These are phyloP conservation scores for Lutjanus argentimaculatus DNA, from an alignment of 2,797 vertebrate genomes.

Conservation along the genomic window DNA sequence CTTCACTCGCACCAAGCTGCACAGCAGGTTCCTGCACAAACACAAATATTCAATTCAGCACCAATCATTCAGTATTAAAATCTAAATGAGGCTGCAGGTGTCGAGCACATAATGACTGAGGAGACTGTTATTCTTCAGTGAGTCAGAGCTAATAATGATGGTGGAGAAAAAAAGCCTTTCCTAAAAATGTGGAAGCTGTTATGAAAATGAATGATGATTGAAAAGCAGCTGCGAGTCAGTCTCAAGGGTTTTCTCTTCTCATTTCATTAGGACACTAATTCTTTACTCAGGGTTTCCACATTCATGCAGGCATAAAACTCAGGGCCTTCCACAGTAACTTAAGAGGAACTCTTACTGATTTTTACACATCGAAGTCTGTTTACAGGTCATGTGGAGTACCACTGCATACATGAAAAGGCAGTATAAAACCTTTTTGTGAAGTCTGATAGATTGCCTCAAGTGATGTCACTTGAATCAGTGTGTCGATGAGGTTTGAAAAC, in stretches of 20 bases:
- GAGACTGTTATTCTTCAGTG: slow-evolving; percentile 26
- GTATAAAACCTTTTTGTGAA: background rate
- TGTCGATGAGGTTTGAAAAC: background rate
- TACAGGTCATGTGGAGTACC: background rate
- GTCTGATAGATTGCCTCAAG: background rate
- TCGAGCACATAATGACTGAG: slow-evolving; percentile 11
- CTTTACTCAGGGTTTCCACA: slow-evolving; percentile 23
- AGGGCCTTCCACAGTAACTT: background rate
- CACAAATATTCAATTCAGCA: slow-evolving; percentile 33
- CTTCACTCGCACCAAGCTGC: slow-evolving; percentile 96
- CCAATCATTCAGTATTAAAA: slow-evolving; percentile 10
- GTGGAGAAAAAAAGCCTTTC: background rate
- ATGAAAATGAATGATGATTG: slow-evolving; percentile 7
- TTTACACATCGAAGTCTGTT: background rate
- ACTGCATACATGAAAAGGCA: background rate
- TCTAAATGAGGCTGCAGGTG: slow-evolving; percentile 26
- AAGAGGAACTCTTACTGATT: background rate
- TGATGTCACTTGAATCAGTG: background rate
- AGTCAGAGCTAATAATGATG: background rate
- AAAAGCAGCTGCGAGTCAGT: slow-evolving; percentile 20
- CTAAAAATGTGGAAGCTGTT: background rate
- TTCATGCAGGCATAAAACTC: background rate
- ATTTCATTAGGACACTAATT: slow-evolving; percentile 20
- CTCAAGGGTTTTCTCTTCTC: slow-evolving; percentile 20
- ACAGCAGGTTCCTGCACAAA: slow-evolving; percentile 91